These are phyloP conservation scores for Halyomorpha halys DNA, from an alignment of 1,140 invertebrate genomes.

Conservation along the genomic window DNA sequence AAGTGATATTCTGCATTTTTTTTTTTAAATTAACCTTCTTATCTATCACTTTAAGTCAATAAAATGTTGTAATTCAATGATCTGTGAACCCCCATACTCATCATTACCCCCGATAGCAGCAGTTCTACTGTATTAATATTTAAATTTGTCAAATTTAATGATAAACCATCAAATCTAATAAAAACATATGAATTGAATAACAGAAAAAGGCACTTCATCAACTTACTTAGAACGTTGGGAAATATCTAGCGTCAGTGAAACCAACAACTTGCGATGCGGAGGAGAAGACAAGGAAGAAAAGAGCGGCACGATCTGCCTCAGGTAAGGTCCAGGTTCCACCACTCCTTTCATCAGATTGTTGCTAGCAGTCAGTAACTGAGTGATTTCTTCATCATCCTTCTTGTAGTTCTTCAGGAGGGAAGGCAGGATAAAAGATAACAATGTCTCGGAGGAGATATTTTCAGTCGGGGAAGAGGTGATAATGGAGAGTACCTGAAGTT, in stretches of 20 bases:
- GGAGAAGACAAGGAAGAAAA: constrained; percentile 49
- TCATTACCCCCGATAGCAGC: no score
- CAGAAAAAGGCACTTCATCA: neutral
- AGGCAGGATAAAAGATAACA: constrained; percentile 61
- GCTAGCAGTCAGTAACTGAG: constrained; percentile 57
- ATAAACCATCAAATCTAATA: no score
- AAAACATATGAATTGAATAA: no score
- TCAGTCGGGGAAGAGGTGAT: constrained; percentile 61
- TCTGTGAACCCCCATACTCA: no score
- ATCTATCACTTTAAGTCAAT: no score
- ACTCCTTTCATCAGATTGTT: constrained; percentile 62
- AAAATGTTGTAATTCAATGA: no score
- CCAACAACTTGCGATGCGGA: constrained; percentile 45
- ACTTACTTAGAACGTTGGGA: constrained; percentile 22
- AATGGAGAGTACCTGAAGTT: constrained; percentile 68
- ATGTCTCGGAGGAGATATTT: constrained; percentile 47
- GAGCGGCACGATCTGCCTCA: constrained; percentile 52
- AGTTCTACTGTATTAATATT: no score
- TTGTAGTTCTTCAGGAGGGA: constrained; percentile 54
- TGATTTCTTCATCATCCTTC: constrained; percentile 46
- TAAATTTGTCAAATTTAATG: no score
- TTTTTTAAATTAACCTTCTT: no score
- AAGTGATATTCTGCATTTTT: no score
- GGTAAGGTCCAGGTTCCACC: constrained; percentile 49
- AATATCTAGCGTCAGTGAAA: constrained; percentile 15